Conservation (phyloP, 2,888 invertebrate species). For the Cheilosia grossa region DNA sequence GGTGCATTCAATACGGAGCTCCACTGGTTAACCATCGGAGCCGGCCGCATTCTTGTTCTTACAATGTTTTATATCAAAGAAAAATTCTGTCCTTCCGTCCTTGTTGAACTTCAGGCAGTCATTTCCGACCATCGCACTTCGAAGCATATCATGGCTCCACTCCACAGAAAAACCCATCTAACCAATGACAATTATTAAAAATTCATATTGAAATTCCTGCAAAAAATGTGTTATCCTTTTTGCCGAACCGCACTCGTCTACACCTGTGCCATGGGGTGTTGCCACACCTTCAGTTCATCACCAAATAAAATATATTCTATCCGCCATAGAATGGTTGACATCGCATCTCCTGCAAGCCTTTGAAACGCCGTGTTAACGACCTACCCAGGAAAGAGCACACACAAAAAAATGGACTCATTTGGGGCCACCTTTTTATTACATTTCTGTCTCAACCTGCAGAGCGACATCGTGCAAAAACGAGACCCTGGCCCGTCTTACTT, state of each 20-base stretch:
- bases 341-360: conserved; percentile 17
- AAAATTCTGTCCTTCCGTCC: no score
- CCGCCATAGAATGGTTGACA: conserved; percentile 25
- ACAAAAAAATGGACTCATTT: conserved; percentile 35
- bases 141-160: no score
- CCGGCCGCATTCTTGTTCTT: no score
- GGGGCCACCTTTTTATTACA: conserved; percentile 47
- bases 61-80: no score
- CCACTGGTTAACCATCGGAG: no score
- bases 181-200: conserved; percentile 53
- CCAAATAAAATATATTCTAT: conserved; percentile 49
- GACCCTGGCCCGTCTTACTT: conserved; percentile 63
- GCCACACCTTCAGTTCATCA: not conserved
- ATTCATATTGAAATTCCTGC: conserved; percentile 42
- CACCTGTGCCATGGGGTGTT: conserved; percentile 37
- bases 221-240: conserved; percentile 25
- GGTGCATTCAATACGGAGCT: no score
- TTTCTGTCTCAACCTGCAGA: conserved; percentile 39
- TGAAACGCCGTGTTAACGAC: conserved; percentile 57
- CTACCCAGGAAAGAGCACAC: conserved; percentile 3
- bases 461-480: conserved; percentile 37
- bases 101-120: no score
- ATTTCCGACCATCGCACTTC: no score
- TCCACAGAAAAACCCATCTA: not conserved
- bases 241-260: conserved; percentile 54